Base-by-base conservation (phyloP, 2,797 vertebrate genomes). In the Furcifer pardalis region DNA sequence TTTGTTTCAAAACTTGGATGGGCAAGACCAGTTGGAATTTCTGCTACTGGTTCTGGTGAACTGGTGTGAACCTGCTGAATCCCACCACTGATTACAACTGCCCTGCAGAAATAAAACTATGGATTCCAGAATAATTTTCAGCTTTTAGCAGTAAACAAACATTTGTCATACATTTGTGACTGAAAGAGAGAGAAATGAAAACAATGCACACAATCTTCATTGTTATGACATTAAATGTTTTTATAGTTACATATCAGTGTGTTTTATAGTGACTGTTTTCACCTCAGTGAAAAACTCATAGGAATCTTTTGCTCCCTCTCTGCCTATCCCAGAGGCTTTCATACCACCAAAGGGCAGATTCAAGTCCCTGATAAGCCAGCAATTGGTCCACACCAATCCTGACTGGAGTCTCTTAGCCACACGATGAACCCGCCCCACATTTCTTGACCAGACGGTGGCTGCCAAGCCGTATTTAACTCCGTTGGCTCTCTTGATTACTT, bases 301-400 rank as follows among this genome's bases (percentile, higher is more conserved):
- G 2, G 98, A 99, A 92, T 99, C 98, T 83, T 96, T 98, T 82
- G 94, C 97, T 49, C 99, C 98, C 72, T 99, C 98, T 86, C 98
- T 97, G 35, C 99, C 98, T 71, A 99, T 87, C 1, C 99, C 99
- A 1, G 99, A 99, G 87, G 94, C 94, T 94, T 99, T 99, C 98
- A 98, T 97, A 27, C 99, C 99, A 56, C 99, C 98, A 23, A 99
- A 99, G 0, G 99, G 99, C 89, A 99, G 96, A 90, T 99, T 99
- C 88, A 99, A 95, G 89, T 99, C 98, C 82, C 98, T 96, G 91
- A 99, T 92, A 78, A 99, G 95, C 99, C 98, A 99, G 94, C 98
- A 99, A 94, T 99, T 99, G 94, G 97, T 97, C 98, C 98, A 99
- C 84, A 99, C 97, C 91, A 98, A 79, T 0, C 99, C 98, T 0